phyloP scores from a whole-genome alignment of 2,113 vertebrate species.

The Psammodynastes pulverulentus region DNA sequence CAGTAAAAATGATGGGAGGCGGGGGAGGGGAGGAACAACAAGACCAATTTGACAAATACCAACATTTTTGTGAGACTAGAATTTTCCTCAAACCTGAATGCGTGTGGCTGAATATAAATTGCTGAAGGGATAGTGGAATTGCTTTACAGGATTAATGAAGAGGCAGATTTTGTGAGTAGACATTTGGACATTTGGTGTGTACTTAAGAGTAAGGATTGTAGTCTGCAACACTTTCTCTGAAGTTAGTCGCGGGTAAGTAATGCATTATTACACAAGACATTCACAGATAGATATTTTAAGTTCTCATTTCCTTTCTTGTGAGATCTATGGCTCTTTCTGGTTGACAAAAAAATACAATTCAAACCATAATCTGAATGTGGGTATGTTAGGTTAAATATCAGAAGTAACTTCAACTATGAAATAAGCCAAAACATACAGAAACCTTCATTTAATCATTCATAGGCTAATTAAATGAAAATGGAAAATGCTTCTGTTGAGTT shows the following conservation, averaged over 20 bases:
- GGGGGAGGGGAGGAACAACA: neutral
- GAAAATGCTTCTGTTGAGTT: neutral
- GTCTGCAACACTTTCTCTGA: neutral
- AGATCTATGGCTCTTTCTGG: neutral
- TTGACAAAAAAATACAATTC: neutral
- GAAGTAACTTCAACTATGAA: neutral
- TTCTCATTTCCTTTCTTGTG: neutral
- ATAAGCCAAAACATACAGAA: neutral
- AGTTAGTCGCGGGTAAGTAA: neutral
- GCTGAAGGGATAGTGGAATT: conserved; percentile 3
- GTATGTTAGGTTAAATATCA: neutral
- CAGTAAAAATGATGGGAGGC: conserved; percentile 17
- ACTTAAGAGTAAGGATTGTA: neutral
- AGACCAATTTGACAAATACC: conserved; percentile 23
- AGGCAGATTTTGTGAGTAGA: conserved; percentile 10
- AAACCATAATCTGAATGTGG: neutral
- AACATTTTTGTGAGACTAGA: neutral
- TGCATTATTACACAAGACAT: neutral
- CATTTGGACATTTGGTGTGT: neutral
- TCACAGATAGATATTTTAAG: neutral
- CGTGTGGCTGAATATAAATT: conserved; percentile 23
- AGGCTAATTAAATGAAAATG: conserved; percentile 2
- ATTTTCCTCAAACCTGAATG: neutral
- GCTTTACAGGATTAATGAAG: conserved; percentile 14
- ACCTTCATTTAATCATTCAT: neutral